A percentile compares a stretch with the other conserved stretches of the same genome.
These are phyloP conservation scores for Microtus ochrogaster DNA, from an alignment of 2,113 vertebrate species.

Conservation along the genomic window DNA sequence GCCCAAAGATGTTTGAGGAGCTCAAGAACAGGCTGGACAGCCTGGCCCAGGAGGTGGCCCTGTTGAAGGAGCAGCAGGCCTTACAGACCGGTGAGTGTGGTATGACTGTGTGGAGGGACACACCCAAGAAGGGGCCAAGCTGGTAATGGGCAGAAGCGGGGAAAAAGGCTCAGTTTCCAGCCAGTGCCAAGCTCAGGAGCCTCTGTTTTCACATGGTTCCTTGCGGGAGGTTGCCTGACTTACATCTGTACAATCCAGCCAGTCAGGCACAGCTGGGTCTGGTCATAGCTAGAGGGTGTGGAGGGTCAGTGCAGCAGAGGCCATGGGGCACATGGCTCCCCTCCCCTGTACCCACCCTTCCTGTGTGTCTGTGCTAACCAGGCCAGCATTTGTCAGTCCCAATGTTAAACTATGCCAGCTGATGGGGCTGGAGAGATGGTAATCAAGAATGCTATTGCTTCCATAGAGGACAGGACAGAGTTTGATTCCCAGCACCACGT, in stretches of 20 bases:
- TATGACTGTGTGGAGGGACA: rapidly evolving
- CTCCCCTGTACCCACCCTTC: background rate
- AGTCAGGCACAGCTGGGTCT: background rate
- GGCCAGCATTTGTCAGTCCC: background rate
- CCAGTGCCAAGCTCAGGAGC: background rate
- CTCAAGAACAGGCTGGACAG: slow-evolving; percentile 91
- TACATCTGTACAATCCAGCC: background rate
- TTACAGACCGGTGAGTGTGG: slow-evolving; percentile 90
- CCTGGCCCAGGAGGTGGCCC: slow-evolving; percentile 91
- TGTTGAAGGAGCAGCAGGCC: slow-evolving; percentile 95
- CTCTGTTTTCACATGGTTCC: background rate
- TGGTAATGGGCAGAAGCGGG: rapidly evolving
- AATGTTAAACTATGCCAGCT: background rate
- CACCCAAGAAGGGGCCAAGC: background rate
- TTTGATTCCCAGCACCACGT: background rate
- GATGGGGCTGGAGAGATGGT: background rate
- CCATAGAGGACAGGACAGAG: too few relatives aligned
- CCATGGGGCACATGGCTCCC: background rate
- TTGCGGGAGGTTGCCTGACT: background rate
- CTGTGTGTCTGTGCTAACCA: background rate
- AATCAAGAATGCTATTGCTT: background rate
- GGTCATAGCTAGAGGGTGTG: background rate
- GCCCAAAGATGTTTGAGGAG: slow-evolving; percentile 88
- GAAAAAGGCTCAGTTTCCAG: background rate
- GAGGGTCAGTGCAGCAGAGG: background rate